Evolutionary conservation across 2,888 invertebrate genomes (phyloP).

Genomic region (Drosophila hamatofila): DNA sequence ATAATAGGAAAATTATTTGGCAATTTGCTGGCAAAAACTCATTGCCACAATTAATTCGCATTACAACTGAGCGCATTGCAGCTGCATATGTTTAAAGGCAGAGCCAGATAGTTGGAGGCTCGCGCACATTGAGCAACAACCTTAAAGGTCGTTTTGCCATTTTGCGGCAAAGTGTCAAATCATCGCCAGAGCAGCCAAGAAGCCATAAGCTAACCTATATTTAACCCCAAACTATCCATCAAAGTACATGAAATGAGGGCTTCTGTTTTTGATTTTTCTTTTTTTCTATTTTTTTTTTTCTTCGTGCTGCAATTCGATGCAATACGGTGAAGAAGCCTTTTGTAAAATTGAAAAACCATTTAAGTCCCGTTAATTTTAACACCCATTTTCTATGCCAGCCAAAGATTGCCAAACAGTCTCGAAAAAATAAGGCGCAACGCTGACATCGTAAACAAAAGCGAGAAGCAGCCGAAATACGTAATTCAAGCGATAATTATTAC

Average conservation of each 20-base stretch:
- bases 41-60: constrained; percentile 45
- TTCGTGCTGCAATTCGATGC: constrained; percentile 57
- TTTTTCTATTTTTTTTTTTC: constrained; percentile 6
- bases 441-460: constrained; percentile 72
- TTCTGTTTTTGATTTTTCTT: constrained; percentile 37
- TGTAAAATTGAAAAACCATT: constrained; percentile 78
- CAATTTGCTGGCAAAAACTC: constrained; percentile 39
- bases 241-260: constrained; percentile 59
- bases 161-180: constrained; percentile 71
- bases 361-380: constrained; percentile 78
- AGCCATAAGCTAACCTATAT: constrained; percentile 75
- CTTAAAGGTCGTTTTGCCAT: constrained; percentile 74
- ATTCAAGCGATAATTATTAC: constrained; percentile 80
- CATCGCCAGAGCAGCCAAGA: constrained; percentile 63
- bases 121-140: constrained; percentile 66
- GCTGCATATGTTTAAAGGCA: constrained; percentile 33
- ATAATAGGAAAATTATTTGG: constrained; percentile 31
- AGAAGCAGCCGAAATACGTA: constrained; percentile 74
- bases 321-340: constrained; percentile 52
- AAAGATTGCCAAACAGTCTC: constrained; percentile 53
- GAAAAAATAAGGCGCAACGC: constrained; percentile 33
- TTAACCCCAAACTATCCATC: constrained; percentile 82
- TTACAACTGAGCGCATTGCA: constrained; percentile 29
- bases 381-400: constrained; percentile 74
- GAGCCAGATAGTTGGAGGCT: constrained; percentile 25